Evolutionary conservation across 2,888 invertebrate species (phyloP).

Genomic region (Ernsta delagoae): DNA sequence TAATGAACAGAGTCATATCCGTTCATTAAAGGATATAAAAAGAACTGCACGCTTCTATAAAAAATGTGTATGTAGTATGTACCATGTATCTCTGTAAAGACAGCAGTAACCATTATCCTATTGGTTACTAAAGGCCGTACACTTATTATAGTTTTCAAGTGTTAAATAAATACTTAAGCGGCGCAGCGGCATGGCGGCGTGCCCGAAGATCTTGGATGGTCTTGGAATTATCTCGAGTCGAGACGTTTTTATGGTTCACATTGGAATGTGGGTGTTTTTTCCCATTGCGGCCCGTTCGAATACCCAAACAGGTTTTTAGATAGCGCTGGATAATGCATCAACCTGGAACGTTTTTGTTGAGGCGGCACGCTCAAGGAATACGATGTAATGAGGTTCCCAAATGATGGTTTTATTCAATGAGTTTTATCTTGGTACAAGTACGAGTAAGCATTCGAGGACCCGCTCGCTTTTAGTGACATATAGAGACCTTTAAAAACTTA

Average conservation of each 20-base stretch:
- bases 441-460: too few species aligned
- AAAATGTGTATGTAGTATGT: neutral
- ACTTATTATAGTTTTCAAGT: slow-evolving; percentile 52
- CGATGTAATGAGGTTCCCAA: slow-evolving; percentile 74
- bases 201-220: slow-evolving; percentile 56
- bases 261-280: slow-evolving; percentile 82
- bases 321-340: slow-evolving; percentile 84
- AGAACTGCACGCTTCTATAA: neutral
- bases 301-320: slow-evolving; percentile 83
- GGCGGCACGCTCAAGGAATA: slow-evolving; percentile 77
- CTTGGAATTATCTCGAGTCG: slow-evolving; percentile 77
- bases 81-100: too few species aligned
- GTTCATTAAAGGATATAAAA: neutral
- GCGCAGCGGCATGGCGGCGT: slow-evolving; percentile 48
- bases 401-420: slow-evolving; percentile 69
- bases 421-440: slow-evolving; percentile 42
- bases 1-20: neutral
- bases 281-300: slow-evolving; percentile 74
- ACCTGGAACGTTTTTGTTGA: slow-evolving; percentile 76
- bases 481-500: too few species aligned
- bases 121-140: slow-evolving; percentile 1
- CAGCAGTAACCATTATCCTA: neutral
- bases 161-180: slow-evolving; percentile 65
- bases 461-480: too few species aligned
- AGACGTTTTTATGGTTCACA: slow-evolving; percentile 80